These are phyloP conservation scores for Pachyseris speciosa DNA, from an alignment of 64 coral and sea anemone genomes.

Conservation along the genomic window DNA sequence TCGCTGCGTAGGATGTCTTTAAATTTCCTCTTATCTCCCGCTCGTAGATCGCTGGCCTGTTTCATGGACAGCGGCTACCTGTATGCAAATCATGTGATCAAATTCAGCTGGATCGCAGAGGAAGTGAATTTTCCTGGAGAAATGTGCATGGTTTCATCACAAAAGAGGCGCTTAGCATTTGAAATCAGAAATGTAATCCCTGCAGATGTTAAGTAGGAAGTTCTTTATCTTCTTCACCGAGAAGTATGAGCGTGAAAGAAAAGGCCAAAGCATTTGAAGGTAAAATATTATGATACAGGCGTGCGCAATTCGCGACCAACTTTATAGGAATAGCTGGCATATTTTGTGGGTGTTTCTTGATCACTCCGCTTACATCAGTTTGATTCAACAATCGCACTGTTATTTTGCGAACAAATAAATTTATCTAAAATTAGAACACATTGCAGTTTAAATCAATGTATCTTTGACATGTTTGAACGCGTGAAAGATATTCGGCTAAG, in stretches of 20 bases:
- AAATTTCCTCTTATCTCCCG: too few relatives aligned
- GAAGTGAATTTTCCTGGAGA: conserved; percentile 1
- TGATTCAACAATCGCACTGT: not conserved
- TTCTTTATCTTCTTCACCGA: not conserved
- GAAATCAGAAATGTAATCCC: not conserved
- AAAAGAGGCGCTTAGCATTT: not conserved
- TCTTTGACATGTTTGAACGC: not conserved
- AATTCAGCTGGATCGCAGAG: not conserved
- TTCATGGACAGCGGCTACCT: not conserved
- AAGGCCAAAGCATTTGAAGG: conserved; percentile 39
- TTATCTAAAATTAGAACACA: conserved; percentile 6
- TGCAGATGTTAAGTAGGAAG: not conserved
- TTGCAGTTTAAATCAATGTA: not conserved
- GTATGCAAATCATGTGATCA: conserved; percentile 55
- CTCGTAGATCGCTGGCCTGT: too few relatives aligned
- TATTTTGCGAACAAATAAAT: not conserved
- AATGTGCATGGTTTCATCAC: not conserved
- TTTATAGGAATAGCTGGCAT: not conserved
- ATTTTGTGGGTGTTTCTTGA: conserved; percentile 24
- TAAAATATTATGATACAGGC: not conserved
- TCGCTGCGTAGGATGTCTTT: too few relatives aligned
- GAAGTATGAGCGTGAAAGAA: conserved; percentile 22
- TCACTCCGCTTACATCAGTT: not conserved
- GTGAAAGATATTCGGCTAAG: not conserved
- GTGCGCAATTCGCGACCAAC: not conserved